Percentiles rank a stretch among this genome's conserved stretches.
Conservation (phyloP, 2,113 vertebrate genomes). For the Pelmatolapia mariae region DNA sequence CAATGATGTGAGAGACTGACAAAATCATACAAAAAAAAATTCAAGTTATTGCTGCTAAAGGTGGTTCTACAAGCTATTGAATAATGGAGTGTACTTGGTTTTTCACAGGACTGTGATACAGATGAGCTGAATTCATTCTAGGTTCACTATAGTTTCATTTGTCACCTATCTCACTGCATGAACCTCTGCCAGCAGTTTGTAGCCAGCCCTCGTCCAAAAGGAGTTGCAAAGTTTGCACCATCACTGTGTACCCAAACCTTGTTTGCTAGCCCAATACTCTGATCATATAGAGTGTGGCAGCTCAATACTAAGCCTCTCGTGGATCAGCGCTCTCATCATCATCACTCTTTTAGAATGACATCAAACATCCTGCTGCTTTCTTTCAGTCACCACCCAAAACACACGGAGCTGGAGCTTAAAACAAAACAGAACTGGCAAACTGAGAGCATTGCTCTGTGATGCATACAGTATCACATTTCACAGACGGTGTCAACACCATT, state of each 20-base stretch:
- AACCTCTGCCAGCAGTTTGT: not conserved
- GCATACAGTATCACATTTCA: not conserved
- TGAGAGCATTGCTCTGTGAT: not conserved
- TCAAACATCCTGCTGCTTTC: not conserved
- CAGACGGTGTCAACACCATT: not conserved
- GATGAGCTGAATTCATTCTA: not conserved
- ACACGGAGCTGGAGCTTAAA: slow-evolving; percentile 7
- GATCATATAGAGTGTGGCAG: not conserved
- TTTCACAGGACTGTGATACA: not conserved
- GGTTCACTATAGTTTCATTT: not conserved
- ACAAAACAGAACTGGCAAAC: not conserved
- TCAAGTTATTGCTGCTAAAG: not conserved
- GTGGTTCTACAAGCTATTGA: not conserved
- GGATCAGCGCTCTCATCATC: not conserved
- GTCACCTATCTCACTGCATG: not conserved
- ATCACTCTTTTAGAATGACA: not conserved
- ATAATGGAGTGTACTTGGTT: not conserved
- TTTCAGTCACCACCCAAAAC: slow-evolving; percentile 15
- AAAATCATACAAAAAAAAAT: not conserved
- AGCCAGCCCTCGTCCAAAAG: not conserved
- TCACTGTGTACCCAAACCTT: not conserved
- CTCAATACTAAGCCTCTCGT: not conserved
- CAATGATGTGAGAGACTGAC: not conserved
- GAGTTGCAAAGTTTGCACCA: not conserved
- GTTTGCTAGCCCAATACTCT: not conserved